Evolutionary conservation across 2,797 vertebrate genomes (phyloP), one percentile per base, ranked within the genome.

Genomic region (Spheniscus humboldti): DNA sequence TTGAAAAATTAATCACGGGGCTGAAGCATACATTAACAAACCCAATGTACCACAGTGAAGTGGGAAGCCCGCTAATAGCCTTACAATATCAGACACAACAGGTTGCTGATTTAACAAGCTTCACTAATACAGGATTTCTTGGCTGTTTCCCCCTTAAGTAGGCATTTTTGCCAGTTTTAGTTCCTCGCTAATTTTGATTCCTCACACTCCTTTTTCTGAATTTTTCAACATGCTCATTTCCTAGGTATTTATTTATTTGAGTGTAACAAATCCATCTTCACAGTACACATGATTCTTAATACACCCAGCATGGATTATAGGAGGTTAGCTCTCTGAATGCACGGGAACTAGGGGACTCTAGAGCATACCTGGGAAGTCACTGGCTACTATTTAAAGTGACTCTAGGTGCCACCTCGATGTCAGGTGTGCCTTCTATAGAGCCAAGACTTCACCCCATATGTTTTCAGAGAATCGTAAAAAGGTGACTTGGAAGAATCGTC

Each of bases 71-170:
- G 18, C 55, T 93, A 94, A 67, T 52, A 94, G 73, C 79, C 79
- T 84, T 90, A 39, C 79, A 84, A 7, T 78, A 60, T 88, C 68
- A 86, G 92, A 60, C 76, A 93, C 82, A 94, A 93, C 69, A 80
- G 73, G 95, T 74, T 88, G 76, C 69, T 86, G 80, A 60, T 91
- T 91, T 93, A 87, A 93, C 84, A 86, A 68, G 76, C 82, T 78
- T 87, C 90, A 66, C 75, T 90, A 86, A 94, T 56, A 60, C 39
- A 52, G 50, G 55, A 84, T 92, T 91, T 92, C 73, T 75, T 91
- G 79, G 82, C 76, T 60, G 13, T 81, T 88, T 76, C 69, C 24
- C 39, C 68, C 78, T 74, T 43, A 59, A 92, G 52, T 33, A 37
- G 11, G 48, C 60, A 50, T 80, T 92, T 67, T n/a, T 71, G 24